phyloP scores from a whole-genome alignment of 2,888 invertebrate genomes.

The Tenthredo mesomela region DNA sequence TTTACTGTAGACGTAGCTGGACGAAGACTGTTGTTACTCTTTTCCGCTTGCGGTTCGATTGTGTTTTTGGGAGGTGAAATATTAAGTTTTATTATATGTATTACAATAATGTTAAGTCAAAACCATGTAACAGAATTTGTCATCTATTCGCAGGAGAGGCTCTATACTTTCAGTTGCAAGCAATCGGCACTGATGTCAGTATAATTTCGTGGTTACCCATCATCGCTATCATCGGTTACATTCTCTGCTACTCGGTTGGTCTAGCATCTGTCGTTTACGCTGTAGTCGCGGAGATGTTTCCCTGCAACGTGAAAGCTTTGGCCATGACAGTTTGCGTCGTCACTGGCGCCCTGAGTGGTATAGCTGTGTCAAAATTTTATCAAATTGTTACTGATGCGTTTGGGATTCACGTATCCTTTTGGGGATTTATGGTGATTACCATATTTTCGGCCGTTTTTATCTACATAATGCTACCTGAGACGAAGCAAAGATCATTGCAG shows the following conservation, averaged over 20 bases:
- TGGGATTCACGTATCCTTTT: slow-evolving; percentile 57
- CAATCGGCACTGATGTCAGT: not conserved
- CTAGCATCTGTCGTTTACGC: slow-evolving; percentile 53
- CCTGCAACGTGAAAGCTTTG: slow-evolving; percentile 57
- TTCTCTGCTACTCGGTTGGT: slow-evolving; percentile 49
- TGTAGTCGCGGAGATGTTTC: slow-evolving; percentile 59
- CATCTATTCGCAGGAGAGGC: slow-evolving; percentile 5
- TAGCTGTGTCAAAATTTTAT: slow-evolving; percentile 53
- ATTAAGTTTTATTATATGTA: too few relatives aligned
- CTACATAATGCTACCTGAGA: slow-evolving; percentile 59
- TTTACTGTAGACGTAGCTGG: slow-evolving; percentile 55
- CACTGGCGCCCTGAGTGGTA: slow-evolving; percentile 51
- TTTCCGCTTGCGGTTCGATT: slow-evolving; percentile 32
- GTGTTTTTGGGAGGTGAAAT: slow-evolving; percentile 32
- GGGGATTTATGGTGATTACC: slow-evolving; percentile 48
- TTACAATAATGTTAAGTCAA: too few relatives aligned
- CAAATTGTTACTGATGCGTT: slow-evolving; percentile 25
- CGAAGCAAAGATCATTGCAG: slow-evolving; percentile 56
- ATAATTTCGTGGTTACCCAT: slow-evolving; percentile 42
- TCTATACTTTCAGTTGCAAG: slow-evolving; percentile 17
- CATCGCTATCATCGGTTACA: slow-evolving; percentile 16
- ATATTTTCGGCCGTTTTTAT: slow-evolving; percentile 12
- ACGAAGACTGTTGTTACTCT: slow-evolving; percentile 53
- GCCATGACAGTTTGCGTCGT: slow-evolving; percentile 52
- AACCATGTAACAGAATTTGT: not conserved